Percentiles rank a stretch among this genome's conserved stretches.
phyloP scores from a whole-genome alignment of 2,888 invertebrate genomes.

The Falcaria lacertinaria region DNA sequence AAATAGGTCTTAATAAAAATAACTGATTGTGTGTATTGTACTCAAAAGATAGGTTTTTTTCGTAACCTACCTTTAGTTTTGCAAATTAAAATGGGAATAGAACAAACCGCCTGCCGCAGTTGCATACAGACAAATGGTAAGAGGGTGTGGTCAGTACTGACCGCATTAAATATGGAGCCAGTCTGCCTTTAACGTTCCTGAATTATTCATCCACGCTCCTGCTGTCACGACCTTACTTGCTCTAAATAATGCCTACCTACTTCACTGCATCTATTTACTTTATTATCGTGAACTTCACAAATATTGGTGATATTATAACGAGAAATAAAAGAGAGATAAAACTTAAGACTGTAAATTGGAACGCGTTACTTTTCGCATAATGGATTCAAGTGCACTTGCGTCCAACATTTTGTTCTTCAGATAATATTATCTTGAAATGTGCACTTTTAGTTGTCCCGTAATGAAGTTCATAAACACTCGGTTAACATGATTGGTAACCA shows the following conservation, averaged over 20 bases:
- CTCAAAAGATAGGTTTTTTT: too few species aligned
- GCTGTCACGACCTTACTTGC: conserved; percentile 48
- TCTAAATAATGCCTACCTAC: conserved; percentile 31
- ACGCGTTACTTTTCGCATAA: conserved; percentile 31
- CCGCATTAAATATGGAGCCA: conserved; percentile 18
- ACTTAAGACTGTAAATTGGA: conserved; percentile 24
- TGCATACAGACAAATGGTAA: too few species aligned
- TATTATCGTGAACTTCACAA: conserved; percentile 1
- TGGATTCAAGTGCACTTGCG: conserved; percentile 33
- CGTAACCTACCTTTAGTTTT: too few species aligned
- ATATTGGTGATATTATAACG: conserved; percentile 18
- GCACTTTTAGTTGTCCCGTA: too few species aligned
- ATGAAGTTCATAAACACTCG: too few species aligned
- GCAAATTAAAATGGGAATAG: too few species aligned
- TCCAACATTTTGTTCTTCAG: conserved; percentile 3
- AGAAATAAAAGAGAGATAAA: conserved; percentile 24
- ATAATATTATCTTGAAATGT: neutral
- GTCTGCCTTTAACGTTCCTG: conserved; percentile 53
- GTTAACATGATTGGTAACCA: too few species aligned
- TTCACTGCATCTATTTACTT: conserved; percentile 16
- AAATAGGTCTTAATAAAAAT: too few species aligned
- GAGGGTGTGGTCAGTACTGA: conserved; percentile 37
- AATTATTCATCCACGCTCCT: conserved; percentile 59
- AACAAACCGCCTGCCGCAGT: too few species aligned
- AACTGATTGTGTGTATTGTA: too few species aligned